A percentile compares a stretch with the other conserved stretches of the same genome.
These are phyloP conservation scores for Pseudopleuronectes americanus DNA, from an alignment of 2,797 vertebrate genomes.

Conservation along the genomic window DNA sequence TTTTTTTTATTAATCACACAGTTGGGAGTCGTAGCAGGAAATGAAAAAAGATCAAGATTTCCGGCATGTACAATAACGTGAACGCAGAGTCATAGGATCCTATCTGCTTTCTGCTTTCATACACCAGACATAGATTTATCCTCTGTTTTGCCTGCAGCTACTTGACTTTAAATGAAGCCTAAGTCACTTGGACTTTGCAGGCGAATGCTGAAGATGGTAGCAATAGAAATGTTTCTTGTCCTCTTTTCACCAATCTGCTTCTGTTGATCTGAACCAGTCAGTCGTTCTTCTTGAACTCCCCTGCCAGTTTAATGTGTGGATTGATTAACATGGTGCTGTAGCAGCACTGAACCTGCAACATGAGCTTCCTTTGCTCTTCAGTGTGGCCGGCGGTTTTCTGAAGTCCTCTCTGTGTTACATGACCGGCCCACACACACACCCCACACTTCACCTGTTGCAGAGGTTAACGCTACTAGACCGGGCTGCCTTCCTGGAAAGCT, in stretches of 20 bases:
- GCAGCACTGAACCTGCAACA: slow-evolving; percentile 57
- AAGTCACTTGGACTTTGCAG: neutral
- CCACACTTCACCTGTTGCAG: slow-evolving; percentile 7
- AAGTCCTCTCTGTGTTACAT: slow-evolving; percentile 22
- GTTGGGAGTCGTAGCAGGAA: slow-evolving; percentile 32
- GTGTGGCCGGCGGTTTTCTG: neutral
- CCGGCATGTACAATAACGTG: slow-evolving; percentile 10
- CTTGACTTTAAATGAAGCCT: neutral
- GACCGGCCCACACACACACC: slow-evolving; percentile 20
- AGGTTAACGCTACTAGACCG: neutral
- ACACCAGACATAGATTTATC: neutral
- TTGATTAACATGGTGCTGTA: neutral
- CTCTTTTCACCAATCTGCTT: too few species aligned
- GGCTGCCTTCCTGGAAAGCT: too few species aligned
- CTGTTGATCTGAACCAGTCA: neutral
- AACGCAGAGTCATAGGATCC: neutral
- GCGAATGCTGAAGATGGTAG: neutral
- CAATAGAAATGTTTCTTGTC: neutral
- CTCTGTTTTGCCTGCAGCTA: neutral
- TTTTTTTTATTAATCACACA: slow-evolving; percentile 13
- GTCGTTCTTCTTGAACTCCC: too few species aligned
- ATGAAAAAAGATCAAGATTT: slow-evolving; percentile 42
- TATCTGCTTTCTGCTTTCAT: slow-evolving; percentile 14
- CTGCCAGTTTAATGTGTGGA: neutral
- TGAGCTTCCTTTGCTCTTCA: slow-evolving; percentile 44